Evolutionary conservation across 2,797 vertebrate species (phyloP).

Genomic region (Hirundo rustica): DNA sequence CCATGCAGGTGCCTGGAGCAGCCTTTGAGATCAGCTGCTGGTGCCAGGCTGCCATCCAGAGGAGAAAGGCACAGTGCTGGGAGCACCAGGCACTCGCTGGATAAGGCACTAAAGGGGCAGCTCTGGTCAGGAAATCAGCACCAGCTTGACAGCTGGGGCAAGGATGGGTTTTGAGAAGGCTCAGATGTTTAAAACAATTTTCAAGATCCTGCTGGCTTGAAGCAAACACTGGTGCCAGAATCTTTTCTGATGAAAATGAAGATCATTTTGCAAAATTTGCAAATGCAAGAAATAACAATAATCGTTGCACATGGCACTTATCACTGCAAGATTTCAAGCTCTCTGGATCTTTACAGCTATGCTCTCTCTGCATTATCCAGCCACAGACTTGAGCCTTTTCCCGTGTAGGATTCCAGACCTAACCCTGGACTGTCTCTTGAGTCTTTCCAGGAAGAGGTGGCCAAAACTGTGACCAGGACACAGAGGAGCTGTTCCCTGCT

Average conservation of each 20-base stretch:
- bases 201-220: neutral
- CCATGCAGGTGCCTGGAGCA: neutral
- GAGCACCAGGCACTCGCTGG: neutral
- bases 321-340: neutral
- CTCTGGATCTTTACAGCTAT: neutral
- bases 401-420: neutral
- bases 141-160: neutral
- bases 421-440: fast-evolving
- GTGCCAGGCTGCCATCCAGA: conserved; percentile 67
- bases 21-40: conserved; percentile 33
- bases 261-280: neutral
- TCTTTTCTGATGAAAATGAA: neutral
- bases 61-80: conserved; percentile 3
- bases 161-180: neutral
- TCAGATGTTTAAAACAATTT: neutral
- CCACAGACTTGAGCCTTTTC: neutral
- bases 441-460: neutral
- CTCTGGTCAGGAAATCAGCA: neutral
- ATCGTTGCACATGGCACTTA: neutral
- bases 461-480: neutral
- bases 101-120: neutral
- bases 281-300: neutral
- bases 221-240: neutral
- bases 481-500: neutral
- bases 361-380: neutral